Percentiles rank a stretch among this genome's conserved stretches.
phyloP scores from a whole-genome alignment of 2,888 invertebrate genomes.

The Laothoe populi region DNA sequence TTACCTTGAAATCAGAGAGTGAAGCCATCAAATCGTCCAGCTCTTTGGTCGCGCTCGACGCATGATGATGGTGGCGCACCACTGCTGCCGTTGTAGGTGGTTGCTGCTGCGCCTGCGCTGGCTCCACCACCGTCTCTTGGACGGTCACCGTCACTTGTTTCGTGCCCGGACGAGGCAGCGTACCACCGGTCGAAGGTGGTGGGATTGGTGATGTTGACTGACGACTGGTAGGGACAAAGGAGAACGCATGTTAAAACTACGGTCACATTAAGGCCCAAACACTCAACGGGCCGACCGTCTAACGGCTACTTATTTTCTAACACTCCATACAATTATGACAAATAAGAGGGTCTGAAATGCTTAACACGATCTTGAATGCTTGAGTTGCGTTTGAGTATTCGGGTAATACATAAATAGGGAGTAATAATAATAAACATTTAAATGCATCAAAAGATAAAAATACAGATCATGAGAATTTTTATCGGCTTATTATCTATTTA shows the following conservation, averaged over 20 bases:
- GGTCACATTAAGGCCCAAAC: background rate
- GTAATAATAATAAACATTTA: no score
- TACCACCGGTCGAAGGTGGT: slow-evolving; percentile 57
- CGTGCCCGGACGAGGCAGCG: slow-evolving; percentile 80
- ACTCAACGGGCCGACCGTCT: no score
- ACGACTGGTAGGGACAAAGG: slow-evolving; percentile 52
- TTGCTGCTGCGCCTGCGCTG: slow-evolving; percentile 69
- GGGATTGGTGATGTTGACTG: slow-evolving; percentile 68
- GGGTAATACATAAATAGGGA: no score
- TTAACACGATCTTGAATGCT: no score
- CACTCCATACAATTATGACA: no score
- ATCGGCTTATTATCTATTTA: no score
- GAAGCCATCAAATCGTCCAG: slow-evolving; percentile 98
- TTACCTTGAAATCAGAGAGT: slow-evolving; percentile 96
- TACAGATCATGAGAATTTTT: no score
- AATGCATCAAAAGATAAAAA: no score
- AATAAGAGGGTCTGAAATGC: no score
- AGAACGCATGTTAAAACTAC: no score
- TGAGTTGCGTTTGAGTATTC: no score
- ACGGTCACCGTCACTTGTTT: slow-evolving; percentile 85
- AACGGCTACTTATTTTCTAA: no score
- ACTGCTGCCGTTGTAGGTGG: slow-evolving; percentile 59
- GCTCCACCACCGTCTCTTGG: slow-evolving; percentile 82
- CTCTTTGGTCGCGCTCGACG: slow-evolving; percentile 96
- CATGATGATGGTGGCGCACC: slow-evolving; percentile 75